Evolutionary conservation across 2,888 invertebrate species (phyloP).

Genomic region (Sipha maydis): DNA sequence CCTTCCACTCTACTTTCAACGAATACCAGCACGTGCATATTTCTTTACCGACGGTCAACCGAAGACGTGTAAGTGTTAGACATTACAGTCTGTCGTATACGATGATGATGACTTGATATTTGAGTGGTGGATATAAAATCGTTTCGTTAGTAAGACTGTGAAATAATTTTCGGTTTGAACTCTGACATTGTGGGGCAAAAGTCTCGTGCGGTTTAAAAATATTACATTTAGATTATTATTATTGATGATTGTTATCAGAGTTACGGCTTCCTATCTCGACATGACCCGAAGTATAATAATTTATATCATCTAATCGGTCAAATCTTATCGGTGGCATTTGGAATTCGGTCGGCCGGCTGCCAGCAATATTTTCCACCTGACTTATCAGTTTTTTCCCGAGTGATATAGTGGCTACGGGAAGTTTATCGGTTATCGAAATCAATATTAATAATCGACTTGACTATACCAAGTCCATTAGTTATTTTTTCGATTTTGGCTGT

Average conservation of each 20-base stretch:
- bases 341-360: slow-evolving; percentile 41
- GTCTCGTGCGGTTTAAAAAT: slow-evolving; percentile 14
- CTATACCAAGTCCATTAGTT: not conserved
- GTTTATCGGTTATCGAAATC: slow-evolving; percentile 25
- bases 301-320: slow-evolving; percentile 43
- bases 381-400: slow-evolving; percentile 8
- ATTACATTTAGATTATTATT: slow-evolving; percentile 10
- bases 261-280: slow-evolving; percentile 41
- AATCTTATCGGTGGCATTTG: slow-evolving; percentile 56
- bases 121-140: not conserved
- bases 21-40: too few relatives aligned
- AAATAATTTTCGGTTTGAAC: not conserved
- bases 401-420: not conserved
- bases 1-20: too few relatives aligned
- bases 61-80: not conserved
- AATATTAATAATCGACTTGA: slow-evolving; percentile 10
- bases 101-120: too few relatives aligned
- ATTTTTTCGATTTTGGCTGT: not conserved
- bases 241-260: slow-evolving; percentile 41
- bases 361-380: slow-evolving; percentile 35
- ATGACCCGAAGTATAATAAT: slow-evolving; percentile 21
- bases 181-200: slow-evolving; percentile 4
- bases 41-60: not conserved
- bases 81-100: not conserved
- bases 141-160: not conserved